phyloP scores from a whole-genome alignment of 2,888 invertebrate genomes.

The Andricus curvator region DNA sequence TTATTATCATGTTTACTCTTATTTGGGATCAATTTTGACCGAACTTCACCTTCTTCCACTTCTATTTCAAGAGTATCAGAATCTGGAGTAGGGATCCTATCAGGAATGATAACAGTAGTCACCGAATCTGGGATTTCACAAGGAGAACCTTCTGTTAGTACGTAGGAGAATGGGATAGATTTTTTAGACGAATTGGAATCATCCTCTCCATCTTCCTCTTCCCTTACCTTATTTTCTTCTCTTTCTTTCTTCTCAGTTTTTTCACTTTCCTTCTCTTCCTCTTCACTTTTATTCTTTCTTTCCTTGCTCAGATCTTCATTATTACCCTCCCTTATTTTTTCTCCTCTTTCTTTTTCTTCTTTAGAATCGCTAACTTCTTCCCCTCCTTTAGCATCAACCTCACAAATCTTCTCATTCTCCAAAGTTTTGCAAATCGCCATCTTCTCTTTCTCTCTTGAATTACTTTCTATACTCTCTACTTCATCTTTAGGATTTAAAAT shows the following conservation, averaged over 20 bases:
- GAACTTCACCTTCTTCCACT: slow-evolving; percentile 48
- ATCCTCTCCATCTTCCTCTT: slow-evolving; percentile 3
- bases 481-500: slow-evolving; percentile 16
- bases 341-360: slow-evolving; percentile 21
- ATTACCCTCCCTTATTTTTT: not conserved
- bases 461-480: slow-evolving; percentile 37
- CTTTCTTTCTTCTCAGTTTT: not conserved
- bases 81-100: slow-evolving; percentile 52
- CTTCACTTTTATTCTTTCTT: slow-evolving; percentile 18
- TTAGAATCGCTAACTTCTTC: slow-evolving; percentile 13
- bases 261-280: slow-evolving; percentile 39
- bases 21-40: slow-evolving; percentile 39
- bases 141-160: slow-evolving; percentile 73
- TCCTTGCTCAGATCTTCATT: not conserved
- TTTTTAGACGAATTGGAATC: slow-evolving; percentile 17
- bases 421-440: slow-evolving; percentile 12
- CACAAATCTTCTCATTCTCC: slow-evolving; percentile 23
- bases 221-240: not conserved
- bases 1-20: not conserved
- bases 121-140: slow-evolving; percentile 73
- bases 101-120: slow-evolving; percentile 73
- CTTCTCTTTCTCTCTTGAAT: not conserved
- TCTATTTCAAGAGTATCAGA: slow-evolving; percentile 56
- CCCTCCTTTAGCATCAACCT: not conserved
- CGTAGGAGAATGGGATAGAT: slow-evolving; percentile 57